Conservation (phyloP, 2,797 vertebrate genomes). For the Crocidura indochinensis region DNA sequence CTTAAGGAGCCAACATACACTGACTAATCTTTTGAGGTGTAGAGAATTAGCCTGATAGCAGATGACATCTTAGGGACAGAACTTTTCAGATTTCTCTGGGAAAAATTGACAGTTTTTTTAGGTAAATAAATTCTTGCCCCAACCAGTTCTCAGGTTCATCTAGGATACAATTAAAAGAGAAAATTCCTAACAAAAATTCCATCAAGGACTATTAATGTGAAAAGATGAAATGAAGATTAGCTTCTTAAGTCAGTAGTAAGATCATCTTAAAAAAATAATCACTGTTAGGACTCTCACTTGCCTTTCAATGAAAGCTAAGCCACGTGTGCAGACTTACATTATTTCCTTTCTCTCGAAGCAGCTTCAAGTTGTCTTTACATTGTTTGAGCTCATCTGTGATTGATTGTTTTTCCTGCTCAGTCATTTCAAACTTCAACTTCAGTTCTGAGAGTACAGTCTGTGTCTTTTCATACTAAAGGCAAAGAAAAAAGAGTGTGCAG, state of each 20-base stretch:
- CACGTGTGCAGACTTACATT: conserved; percentile 93
- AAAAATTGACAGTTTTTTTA: conserved; percentile 36
- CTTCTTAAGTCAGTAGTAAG: conserved; percentile 63
- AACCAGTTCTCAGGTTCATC: conserved; percentile 33
- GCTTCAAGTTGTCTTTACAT: conserved; percentile 96
- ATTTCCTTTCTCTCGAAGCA: conserved; percentile 97
- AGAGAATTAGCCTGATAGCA: conserved; percentile 16
- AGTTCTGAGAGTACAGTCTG: conserved; percentile 95
- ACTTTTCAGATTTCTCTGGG: conserved; percentile 57
- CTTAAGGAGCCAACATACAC: background rate
- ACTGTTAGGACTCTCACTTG: conserved; percentile 47
- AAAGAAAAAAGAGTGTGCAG: conserved; percentile 88
- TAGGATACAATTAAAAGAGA: conserved; percentile 28
- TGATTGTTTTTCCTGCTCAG: conserved; percentile 96
- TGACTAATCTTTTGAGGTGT: too few species aligned
- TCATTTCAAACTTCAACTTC: conserved; percentile 95
- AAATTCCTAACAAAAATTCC: conserved; percentile 74
- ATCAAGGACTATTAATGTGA: conserved; percentile 46
- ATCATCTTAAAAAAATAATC: conserved; percentile 52
- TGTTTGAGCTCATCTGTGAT: conserved; percentile 97
- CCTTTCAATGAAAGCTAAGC: conserved; percentile 72
- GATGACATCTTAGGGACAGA: conserved; percentile 23
- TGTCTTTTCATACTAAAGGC: conserved; percentile 95
- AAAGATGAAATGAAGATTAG: conserved; percentile 50
- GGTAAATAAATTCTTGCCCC: conserved; percentile 45